Evolutionary conservation across 2,113 vertebrate species (phyloP), one percentile per base, ranked within the genome.

Genomic region (Colaptes auratus): DNA sequence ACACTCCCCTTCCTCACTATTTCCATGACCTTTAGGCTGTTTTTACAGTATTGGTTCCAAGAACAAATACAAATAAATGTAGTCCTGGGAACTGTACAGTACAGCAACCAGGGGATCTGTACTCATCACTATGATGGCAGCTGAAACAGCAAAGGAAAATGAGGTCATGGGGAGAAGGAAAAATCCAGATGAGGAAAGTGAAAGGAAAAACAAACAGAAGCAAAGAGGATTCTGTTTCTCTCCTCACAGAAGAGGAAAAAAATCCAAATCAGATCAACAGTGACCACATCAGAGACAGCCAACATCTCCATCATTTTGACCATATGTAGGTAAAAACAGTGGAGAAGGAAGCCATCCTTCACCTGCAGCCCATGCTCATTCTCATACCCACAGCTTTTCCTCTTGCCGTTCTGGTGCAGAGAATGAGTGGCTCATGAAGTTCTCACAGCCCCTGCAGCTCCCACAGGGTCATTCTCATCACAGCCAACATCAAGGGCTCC

Each of bases 31-130:
- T 90, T 82, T 44, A 73, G 59, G 35, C 82, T 96, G 84, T 95
- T 96, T 94, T 86, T 93, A 91, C 10, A 24, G 35, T 92, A 52
- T 78, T 79, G 10, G 63, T 92, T 92, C 70, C 86, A 87, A 81
- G 67, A 88, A 65, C 39, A 94, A 92, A 89, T 67, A 92, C 77
- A 96, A 96, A 96, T 85, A 95, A 82, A 79, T 80, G 42, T 36
- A 84, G 35, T 74, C 53, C 44, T 93, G 86, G 61, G 76, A 95
- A 89, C 55, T 59, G 76, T 77, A 72, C 71, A 60, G 21, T 87
- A 71, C 46, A 92, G 55, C 60, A 74, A 39, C 6, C 16, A 67
- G 33, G 14, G 17, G 35, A 65, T 67, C 55, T 92, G 73, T 70
- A 63, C 35, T 90, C 70, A 79, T 84, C 15, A 10, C 56, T 88